These are phyloP conservation scores for Andrena marginata DNA, from an alignment of 2,888 invertebrate genomes.

Conservation along the genomic window DNA sequence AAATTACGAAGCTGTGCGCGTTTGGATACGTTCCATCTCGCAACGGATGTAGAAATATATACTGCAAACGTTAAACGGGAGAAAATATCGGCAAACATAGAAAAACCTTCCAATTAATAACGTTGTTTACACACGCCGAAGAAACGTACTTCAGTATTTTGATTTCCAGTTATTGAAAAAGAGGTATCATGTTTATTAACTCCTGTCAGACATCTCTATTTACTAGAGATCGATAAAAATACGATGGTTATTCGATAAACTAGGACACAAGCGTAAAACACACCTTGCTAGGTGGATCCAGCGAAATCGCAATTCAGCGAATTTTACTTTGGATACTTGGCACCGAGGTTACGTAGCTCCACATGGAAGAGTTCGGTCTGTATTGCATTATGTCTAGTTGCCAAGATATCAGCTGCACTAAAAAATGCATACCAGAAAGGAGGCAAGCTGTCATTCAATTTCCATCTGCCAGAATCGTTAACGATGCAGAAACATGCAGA, in stretches of 20 bases:
- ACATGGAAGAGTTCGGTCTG: not conserved
- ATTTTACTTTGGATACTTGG: not conserved
- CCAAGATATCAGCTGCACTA: not conserved
- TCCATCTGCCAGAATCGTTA: no score
- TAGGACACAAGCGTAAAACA: not conserved
- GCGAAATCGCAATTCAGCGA: not conserved
- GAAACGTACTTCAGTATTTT: not conserved
- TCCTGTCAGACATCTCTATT: not conserved
- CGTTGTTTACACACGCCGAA: not conserved
- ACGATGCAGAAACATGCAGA: no score
- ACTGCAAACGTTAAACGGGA: not conserved
- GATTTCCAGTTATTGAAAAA: not conserved
- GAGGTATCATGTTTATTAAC: not conserved
- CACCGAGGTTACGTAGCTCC: not conserved
- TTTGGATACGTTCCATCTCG: not conserved
- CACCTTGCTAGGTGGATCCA: no score
- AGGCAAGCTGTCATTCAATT: no score
- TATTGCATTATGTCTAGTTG: not conserved
- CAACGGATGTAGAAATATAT: not conserved
- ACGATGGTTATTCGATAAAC: not conserved
- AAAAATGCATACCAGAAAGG: no score
- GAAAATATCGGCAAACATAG: not conserved
- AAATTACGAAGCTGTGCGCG: not conserved
- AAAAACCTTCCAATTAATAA: constrained; percentile 28
- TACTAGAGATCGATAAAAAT: not conserved